These are phyloP conservation scores for Tipula vernalis DNA, from an alignment of 2,888 invertebrate species.

Conservation along the genomic window DNA sequence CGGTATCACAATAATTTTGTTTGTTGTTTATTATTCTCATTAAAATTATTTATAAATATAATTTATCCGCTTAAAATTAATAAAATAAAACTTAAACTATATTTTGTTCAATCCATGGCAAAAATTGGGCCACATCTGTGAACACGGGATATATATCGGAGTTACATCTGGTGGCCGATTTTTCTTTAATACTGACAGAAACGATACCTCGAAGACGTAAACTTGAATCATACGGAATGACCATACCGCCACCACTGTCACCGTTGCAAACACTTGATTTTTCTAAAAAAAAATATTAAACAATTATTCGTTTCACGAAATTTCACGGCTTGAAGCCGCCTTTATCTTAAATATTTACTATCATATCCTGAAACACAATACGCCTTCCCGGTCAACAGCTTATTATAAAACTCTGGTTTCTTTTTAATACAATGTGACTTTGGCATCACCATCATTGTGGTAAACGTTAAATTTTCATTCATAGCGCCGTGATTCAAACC, in stretches of 20 bases:
- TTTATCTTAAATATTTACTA: conserved; percentile 11
- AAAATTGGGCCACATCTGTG: conserved; percentile 33
- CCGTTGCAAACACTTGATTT: conserved; percentile 39
- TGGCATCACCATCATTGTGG: conserved; percentile 26
- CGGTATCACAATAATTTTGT: background rate
- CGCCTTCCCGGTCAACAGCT: conserved; percentile 13
- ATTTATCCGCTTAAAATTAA: background rate
- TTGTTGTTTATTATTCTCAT: background rate
- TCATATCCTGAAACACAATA: conserved; percentile 17
- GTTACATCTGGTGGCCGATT: conserved; percentile 32
- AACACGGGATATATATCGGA: conserved; percentile 36
- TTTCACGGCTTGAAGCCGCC: background rate
- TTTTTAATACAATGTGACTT: conserved; percentile 25
- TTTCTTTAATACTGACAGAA: conserved; percentile 16
- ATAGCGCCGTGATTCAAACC: conserved; percentile 23
- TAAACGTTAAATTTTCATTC: conserved; percentile 23
- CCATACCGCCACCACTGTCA: conserved; percentile 40
- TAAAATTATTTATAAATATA: background rate
- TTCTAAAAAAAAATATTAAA: background rate
- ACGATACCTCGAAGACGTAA: conserved; percentile 17
- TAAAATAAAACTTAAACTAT: background rate
- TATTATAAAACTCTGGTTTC: conserved; percentile 17
- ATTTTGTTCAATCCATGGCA: conserved; percentile 24
- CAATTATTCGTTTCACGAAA: background rate
- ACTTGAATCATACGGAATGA: conserved; percentile 22